Base-by-base conservation (phyloP, 2,888 invertebrate genomes). In the Tachina fera region DNA sequence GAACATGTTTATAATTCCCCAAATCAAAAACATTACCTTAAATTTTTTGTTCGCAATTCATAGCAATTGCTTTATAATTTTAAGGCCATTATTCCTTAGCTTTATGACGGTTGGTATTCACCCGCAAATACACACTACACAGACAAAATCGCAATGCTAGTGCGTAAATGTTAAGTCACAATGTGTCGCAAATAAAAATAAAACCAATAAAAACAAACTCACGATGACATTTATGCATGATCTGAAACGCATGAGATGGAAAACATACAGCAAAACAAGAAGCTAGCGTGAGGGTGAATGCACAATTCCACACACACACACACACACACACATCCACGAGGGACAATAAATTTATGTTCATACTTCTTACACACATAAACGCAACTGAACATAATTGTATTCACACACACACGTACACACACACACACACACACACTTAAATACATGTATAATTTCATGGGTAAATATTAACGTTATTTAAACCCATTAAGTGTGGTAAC, bases 401-500 rank as follows among this genome's bases (percentile, higher is more conserved):
- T 39, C 10, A 47, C 60, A 22, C 1, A 13, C 9, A 16, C n/a
- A 31, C 0, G 11, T 4, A 31, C 5, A 31, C 31, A 31, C 6
- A 6, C 31, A 31, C 0, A 6, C 0, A 31, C 6, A 31, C 6
- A 31, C 2, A 31, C 6, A 31, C 5, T 0, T 31, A 31, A 6
- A 6, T 31, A 16, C 16, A 9, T 56, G 13, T 19, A 39, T 58
- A 11, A 47, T 60, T 60, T 58, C 16, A 51, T 68, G 60, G 43
- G 61, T 51, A 70, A 61, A 70, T 70, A 43, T 70, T 47, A 43
- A 58, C 71, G 56, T 65, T 71, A 49, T 82, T 60, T 65, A 75
- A 82, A 79, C 53, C 74, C 82, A 82, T 85, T 85, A 78, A 82
- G 60, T 82, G 82, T 79, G 82, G 74, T 67, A 78, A 75, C 47